Evolutionary conservation across 64 coral and sea anemone genomes (phyloP).

Genomic region (Pachyseris speciosa): DNA sequence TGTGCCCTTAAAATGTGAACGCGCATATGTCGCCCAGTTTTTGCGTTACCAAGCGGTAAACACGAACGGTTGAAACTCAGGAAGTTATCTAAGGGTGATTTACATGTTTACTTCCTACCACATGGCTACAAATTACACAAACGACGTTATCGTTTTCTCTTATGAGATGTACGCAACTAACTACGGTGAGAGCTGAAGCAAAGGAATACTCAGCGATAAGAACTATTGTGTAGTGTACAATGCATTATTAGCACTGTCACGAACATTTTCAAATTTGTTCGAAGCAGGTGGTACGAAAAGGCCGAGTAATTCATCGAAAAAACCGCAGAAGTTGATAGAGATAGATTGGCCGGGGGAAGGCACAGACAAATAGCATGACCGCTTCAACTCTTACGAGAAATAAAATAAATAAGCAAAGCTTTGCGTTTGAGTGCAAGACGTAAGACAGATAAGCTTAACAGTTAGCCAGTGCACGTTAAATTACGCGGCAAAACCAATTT

Average conservation of each 20-base stretch:
- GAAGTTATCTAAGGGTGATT: not conserved
- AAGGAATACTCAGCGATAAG: too few relatives aligned
- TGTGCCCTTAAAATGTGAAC: not conserved
- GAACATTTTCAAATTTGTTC: not conserved
- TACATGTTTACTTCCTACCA: not conserved
- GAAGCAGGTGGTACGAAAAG: not conserved
- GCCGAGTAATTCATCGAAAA: not conserved
- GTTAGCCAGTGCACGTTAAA: not conserved
- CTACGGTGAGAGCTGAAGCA: too few relatives aligned
- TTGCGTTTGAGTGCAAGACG: not conserved
- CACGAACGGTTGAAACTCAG: not conserved
- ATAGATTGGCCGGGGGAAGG: not conserved
- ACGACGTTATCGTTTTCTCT: too few relatives aligned
- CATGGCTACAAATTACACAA: not conserved
- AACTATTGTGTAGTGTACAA: too few relatives aligned
- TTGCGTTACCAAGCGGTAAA: conserved; percentile 8
- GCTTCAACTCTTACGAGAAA: not conserved
- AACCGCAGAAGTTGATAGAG: not conserved
- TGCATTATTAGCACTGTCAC: not conserved
- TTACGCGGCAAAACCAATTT: conserved; percentile 16
- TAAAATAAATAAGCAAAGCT: not conserved
- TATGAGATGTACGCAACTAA: too few relatives aligned
- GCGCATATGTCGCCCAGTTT: not conserved
- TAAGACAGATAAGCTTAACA: not conserved
- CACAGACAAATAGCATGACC: not conserved